phyloP scores from a whole-genome alignment of 2,888 invertebrate species.

The Digitonthophagus gazella region DNA sequence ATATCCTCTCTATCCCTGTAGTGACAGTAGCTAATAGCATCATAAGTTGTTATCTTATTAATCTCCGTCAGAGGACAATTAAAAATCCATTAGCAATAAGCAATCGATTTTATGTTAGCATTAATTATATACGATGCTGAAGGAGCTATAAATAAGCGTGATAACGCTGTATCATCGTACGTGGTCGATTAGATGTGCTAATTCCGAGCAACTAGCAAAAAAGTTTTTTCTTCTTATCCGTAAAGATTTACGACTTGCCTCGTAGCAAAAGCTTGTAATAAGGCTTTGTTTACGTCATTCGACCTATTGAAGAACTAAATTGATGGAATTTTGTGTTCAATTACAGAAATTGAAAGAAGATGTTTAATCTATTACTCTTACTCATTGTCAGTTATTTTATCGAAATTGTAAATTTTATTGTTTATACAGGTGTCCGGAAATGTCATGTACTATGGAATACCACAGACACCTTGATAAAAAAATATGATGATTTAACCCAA shows the following conservation, averaged over 20 bases:
- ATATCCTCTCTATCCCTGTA: no score
- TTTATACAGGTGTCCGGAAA: no score
- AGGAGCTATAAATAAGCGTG: neutral
- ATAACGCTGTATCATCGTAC: neutral
- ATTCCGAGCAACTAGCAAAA: neutral
- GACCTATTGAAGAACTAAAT: neutral
- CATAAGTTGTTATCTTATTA: neutral
- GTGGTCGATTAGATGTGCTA: neutral
- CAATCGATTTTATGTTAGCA: neutral
- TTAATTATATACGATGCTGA: neutral
- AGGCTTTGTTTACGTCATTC: neutral
- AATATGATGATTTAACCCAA: no score
- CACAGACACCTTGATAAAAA: no score
- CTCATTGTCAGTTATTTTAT: no score
- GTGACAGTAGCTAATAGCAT: neutral
- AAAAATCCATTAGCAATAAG: neutral
- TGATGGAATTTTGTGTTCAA: neutral
- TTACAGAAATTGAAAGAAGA: no score
- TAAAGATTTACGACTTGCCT: neutral
- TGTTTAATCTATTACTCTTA: no score
- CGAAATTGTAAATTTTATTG: no score
- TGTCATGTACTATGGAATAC: no score
- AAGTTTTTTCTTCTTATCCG: neutral
- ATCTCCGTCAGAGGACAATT: neutral
- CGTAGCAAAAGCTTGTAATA: neutral